These are phyloP conservation scores for Palythoa heliodiscus DNA, from an alignment of 92 coral and sea anemone species.

Conservation along the genomic window DNA sequence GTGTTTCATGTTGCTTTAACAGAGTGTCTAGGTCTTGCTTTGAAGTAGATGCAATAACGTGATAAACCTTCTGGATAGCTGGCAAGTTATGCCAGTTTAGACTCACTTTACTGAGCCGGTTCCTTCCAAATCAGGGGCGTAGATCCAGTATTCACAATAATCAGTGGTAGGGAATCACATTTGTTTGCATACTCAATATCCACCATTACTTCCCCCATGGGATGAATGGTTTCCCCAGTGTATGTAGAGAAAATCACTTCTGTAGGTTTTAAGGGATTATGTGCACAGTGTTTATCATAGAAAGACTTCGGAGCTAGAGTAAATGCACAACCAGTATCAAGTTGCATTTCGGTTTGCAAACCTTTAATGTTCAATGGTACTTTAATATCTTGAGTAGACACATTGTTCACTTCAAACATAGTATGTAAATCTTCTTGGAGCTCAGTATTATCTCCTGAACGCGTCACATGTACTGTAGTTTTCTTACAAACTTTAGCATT, in stretches of 20 bases:
- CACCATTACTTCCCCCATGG: slow-evolving; percentile 48
- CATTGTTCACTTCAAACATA: slow-evolving; percentile 39
- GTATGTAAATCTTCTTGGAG: too few species aligned
- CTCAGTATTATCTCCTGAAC: too few species aligned
- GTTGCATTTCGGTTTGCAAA: slow-evolving; percentile 16
- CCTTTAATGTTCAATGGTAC: slow-evolving; percentile 51
- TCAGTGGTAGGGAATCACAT: slow-evolving; percentile 42
- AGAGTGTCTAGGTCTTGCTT: neutral
- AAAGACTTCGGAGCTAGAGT: slow-evolving; percentile 55
- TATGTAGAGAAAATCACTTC: slow-evolving; percentile 52
- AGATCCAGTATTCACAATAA: slow-evolving; percentile 42
- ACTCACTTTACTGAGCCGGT: slow-evolving; percentile 46
- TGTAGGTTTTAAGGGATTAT: slow-evolving; percentile 50
- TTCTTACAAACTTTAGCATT: too few species aligned
- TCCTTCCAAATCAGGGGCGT: slow-evolving; percentile 55
- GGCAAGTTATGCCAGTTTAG: slow-evolving; percentile 48
- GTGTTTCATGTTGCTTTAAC: slow-evolving; percentile 4
- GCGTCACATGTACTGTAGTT: too few species aligned
- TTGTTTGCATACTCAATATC: slow-evolving; percentile 42
- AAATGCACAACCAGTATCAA: slow-evolving; percentile 50
- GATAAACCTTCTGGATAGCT: slow-evolving; percentile 29
- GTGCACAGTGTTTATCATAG: slow-evolving; percentile 49
- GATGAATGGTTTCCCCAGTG: slow-evolving; percentile 57
- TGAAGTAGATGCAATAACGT: slow-evolving; percentile 9
- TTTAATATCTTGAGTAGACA: slow-evolving; percentile 48